Percentiles rank a stretch among this genome's conserved stretches.
These are phyloP conservation scores for Brachylomia viminalis DNA, from an alignment of 2,888 invertebrate species.

Conservation along the genomic window DNA sequence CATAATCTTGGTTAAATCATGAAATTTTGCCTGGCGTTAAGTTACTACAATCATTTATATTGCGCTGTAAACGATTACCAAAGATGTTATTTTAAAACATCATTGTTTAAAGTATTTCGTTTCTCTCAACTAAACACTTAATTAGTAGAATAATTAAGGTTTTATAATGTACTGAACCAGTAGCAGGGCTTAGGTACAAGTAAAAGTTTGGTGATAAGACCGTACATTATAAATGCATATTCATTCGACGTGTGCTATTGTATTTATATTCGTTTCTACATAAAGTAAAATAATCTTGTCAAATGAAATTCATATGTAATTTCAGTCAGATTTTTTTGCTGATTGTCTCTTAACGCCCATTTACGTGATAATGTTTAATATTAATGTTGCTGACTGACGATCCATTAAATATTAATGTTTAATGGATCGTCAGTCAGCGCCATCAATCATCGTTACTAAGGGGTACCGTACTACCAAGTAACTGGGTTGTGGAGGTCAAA, in stretches of 20 bases:
- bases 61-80: background rate
- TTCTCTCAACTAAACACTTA: too few species aligned
- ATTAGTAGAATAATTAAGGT: background rate
- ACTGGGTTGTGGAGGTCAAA: too few species aligned
- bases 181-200: background rate
- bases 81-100: background rate
- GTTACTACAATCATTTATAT: background rate
- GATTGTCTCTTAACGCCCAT: too few species aligned
- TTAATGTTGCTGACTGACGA: too few species aligned
- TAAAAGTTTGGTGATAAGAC: background rate
- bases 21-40: background rate
- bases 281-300: background rate
- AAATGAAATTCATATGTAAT: background rate
- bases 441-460: too few species aligned
- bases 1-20: too few species aligned
- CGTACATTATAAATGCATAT: background rate
- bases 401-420: too few species aligned
- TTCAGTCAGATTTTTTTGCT: too few species aligned
- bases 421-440: background rate
- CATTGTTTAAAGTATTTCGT: background rate
- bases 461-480: too few species aligned
- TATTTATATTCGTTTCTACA: background rate
- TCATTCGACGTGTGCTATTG: background rate
- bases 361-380: background rate
- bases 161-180: background rate